These are phyloP conservation scores for Eutrigla gurnardus DNA, from an alignment of 2,797 vertebrate species.

Conservation along the genomic window DNA sequence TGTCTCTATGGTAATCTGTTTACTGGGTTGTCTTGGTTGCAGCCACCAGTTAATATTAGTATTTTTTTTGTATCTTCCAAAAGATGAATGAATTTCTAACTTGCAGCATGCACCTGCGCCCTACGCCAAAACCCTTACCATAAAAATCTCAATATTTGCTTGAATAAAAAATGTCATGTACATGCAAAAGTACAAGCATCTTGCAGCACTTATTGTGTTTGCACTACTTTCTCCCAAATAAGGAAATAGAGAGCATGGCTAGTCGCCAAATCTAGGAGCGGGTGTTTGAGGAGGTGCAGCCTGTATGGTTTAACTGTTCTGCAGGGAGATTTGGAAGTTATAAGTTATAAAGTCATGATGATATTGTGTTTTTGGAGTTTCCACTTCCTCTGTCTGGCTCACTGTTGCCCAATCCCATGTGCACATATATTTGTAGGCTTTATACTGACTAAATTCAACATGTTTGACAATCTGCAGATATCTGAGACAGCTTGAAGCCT, in stretches of 20 bases:
- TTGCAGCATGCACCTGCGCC: neutral
- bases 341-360: slow-evolving; percentile 14
- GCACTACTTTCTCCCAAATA: slow-evolving; percentile 55
- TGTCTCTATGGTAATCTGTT: neutral
- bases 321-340: slow-evolving; percentile 9
- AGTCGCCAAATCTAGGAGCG: slow-evolving; percentile 49
- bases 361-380: slow-evolving; percentile 16
- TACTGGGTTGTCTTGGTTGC: neutral
- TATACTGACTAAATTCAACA: slow-evolving; percentile 8
- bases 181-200: slow-evolving; percentile 27
- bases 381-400: slow-evolving; percentile 29
- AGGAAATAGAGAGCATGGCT: slow-evolving; percentile 49
- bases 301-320: slow-evolving; percentile 24
- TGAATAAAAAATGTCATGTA: slow-evolving; percentile 10
- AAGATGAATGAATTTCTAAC: neutral
- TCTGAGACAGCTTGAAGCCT: neutral
- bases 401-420: slow-evolving; percentile 10
- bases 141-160: neutral
- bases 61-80: neutral
- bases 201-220: slow-evolving; percentile 47
- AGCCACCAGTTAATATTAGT: neutral
- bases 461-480: slow-evolving; percentile 38
- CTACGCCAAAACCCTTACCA: neutral
- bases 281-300: slow-evolving; percentile 35
- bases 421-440: slow-evolving; percentile 2